phyloP scores from a whole-genome alignment of 2,888 invertebrate genomes.

The Amiota minor region DNA sequence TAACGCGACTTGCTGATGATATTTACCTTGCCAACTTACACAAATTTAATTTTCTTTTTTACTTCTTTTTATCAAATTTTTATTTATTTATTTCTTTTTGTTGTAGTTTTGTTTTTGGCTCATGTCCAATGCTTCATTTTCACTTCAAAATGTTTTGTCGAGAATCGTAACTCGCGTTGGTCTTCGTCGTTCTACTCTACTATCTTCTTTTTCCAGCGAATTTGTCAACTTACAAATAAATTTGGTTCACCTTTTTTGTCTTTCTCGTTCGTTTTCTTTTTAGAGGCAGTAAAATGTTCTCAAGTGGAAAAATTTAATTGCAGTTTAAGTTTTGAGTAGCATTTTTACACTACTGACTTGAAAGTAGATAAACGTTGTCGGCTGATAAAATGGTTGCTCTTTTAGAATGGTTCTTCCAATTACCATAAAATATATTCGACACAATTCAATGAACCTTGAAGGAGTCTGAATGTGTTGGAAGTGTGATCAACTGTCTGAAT shows the following conservation, averaged over 20 bases:
- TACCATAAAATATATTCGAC: neutral
- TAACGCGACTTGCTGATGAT: neutral
- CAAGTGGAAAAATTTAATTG: conserved; percentile 8
- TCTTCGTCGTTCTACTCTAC: neutral
- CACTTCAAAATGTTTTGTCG: conserved; percentile 1
- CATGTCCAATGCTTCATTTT: neutral
- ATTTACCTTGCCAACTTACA: conserved; percentile 8
- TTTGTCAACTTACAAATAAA: conserved; percentile 3
- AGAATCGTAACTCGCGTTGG: neutral
- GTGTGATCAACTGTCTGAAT: neutral
- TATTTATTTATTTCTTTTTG: conserved; percentile 4
- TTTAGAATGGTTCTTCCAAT: neutral
- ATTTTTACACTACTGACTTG: conserved; percentile 3
- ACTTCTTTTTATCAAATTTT: conserved; percentile 1
- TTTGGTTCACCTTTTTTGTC: neutral
- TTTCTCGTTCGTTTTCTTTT: too few species aligned
- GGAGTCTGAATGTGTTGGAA: neutral
- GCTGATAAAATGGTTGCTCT: neutral
- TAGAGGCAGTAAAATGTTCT: neutral
- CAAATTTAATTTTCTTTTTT: neutral
- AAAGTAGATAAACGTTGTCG: neutral
- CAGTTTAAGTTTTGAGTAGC: neutral
- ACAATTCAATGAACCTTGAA: neutral
- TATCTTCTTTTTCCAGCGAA: neutral
- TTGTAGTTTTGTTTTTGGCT: neutral